Conservation (phyloP, 2,113 vertebrate genomes). For the Dipodomys merriami region DNA sequence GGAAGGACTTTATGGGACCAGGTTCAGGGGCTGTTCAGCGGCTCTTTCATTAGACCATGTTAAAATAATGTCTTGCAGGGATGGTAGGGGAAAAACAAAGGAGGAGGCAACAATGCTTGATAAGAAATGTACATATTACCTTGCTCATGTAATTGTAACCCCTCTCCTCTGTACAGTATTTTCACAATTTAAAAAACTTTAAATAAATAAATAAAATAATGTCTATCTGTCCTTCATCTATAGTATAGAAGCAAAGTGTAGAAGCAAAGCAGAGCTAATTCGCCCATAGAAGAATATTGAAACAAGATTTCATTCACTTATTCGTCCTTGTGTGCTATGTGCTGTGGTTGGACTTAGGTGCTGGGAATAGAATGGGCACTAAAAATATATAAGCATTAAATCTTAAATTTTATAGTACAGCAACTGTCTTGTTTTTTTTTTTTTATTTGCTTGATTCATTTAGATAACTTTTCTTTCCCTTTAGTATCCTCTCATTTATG, state of each 20-base stretch:
- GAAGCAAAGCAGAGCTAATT: slow-evolving; percentile 24
- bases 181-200: no score
- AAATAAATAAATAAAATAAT: background rate
- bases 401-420: background rate
- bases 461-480: slow-evolving; percentile 50
- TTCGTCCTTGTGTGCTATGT: background rate
- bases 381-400: background rate
- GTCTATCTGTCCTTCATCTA: slow-evolving; percentile 1
- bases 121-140: no score
- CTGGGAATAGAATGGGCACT: background rate
- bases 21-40: background rate
- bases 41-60: background rate
- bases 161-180: no score
- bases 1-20: background rate
- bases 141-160: no score
- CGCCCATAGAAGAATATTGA: background rate
- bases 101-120: no score
- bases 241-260: background rate
- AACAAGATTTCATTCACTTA: background rate
- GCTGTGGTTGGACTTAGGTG: background rate
- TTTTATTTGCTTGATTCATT: slow-evolving; percentile 52
- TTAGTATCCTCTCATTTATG: slow-evolving; percentile 93
- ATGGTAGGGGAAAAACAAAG: no score
- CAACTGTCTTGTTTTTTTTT: slow-evolving; percentile 12
- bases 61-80: background rate